Evolutionary conservation across 1,140 invertebrate species (phyloP), one percentile per base, ranked within the genome.

Genomic region (Drosophila aff.): DNA sequence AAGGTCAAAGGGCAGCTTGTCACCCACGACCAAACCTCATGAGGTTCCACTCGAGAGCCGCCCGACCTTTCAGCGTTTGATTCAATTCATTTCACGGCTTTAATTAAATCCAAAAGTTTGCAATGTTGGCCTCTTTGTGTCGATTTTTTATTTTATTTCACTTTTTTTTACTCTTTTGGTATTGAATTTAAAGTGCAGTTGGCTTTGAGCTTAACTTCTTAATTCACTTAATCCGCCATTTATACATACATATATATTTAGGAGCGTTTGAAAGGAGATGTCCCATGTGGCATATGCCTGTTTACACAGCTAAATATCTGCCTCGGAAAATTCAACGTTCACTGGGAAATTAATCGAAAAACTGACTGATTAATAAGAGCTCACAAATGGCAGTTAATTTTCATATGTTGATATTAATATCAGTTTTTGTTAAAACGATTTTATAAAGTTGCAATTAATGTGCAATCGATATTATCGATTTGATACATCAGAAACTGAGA

Each of bases 41-140:
- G 33, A 41, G 31, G 7, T 26, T 16, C 23, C 46, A 10, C 15
- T 16, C 15, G 23, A 47, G 7, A 26, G 15, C 46, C 43, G 7
- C 2, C 13, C 46, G 55, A 78, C 53, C 75, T 73, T 77, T 66
- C 47, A 38, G 28, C 13, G 2, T 13, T 52, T 38, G 28, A 68
- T 65, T 68, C 26, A 33, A 65, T 50, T 8, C 36, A 49, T n/a
- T 33, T 21, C 13, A n/a, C 16, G 9, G 18, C 33, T 16, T 61
- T 65, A 33, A 55, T 46, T 71, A 5, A 31, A 64, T 41, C 18
- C 13, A 7, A 8, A n/a, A 71, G 68, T 43, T 18, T n/a, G 61
- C 79, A 78, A 69, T n/a, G n/a, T 2, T 23, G 3, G 23, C 23
- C 52, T 41, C 64, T 50, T 46, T 26, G 16, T 41, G 10, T 3